Conservation (phyloP, 2,888 invertebrate genomes). For the Anoplius nigerrimus region DNA sequence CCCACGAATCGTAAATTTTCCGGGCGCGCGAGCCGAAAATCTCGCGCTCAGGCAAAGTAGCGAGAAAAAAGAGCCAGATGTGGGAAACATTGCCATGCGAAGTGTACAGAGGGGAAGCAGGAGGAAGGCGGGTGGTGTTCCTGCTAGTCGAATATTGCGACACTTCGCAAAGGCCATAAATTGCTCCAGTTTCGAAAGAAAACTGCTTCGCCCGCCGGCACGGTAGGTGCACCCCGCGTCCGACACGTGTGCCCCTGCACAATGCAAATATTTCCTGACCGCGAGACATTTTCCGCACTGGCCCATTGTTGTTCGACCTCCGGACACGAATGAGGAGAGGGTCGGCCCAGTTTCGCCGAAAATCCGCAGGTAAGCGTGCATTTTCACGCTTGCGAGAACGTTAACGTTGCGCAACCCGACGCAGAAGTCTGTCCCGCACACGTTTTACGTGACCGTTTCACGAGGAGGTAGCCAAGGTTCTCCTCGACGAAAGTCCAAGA, state of each 20-base stretch:
- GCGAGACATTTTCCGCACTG: conserved; percentile 4
- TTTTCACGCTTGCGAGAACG: neutral
- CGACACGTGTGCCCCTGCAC: conserved; percentile 60
- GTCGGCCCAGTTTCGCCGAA: conserved; percentile 5
- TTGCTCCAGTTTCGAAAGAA: conserved; percentile 69
- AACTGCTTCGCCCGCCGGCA: conserved; percentile 30
- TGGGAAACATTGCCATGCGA: conserved; percentile 38
- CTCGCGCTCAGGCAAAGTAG: conserved; percentile 11
- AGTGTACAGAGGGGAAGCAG: conserved; percentile 9
- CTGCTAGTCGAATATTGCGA: conserved; percentile 59
- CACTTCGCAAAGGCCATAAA: conserved; percentile 66
- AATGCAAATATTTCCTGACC: conserved; percentile 58
- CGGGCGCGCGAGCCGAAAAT: neutral
- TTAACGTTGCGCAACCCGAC: too few species aligned
- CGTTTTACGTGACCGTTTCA: too few species aligned
- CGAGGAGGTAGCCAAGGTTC: too few species aligned
- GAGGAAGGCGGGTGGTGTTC: too few species aligned
- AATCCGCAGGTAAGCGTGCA: conserved; percentile 17
- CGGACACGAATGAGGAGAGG: conserved; percentile 10
- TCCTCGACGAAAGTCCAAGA: too few species aligned
- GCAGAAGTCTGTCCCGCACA: too few species aligned
- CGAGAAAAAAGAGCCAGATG: conserved; percentile 48
- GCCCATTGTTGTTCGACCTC: neutral
- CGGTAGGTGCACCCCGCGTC: conserved; percentile 40
- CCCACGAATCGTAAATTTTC: neutral